Conservation (phyloP, 2,888 invertebrate genomes). For the Polyommatus icarus region DNA sequence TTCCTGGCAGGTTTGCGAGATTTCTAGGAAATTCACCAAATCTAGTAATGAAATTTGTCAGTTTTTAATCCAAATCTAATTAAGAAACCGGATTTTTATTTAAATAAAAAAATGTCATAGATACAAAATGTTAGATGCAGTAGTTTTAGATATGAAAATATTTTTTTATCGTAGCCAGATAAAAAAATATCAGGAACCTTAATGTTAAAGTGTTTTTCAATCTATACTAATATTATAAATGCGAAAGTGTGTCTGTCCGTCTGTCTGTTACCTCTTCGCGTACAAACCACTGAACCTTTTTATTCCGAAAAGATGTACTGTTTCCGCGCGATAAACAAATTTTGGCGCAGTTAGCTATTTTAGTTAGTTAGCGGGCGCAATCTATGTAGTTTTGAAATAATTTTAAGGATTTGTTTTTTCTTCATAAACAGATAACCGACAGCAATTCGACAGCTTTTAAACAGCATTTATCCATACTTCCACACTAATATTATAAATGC, state of each 20-base stretch:
- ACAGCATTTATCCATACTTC: too few species aligned
- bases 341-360: too few species aligned
- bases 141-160: neutral
- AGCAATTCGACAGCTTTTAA: neutral
- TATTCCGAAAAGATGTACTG: too few species aligned
- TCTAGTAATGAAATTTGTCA: neutral
- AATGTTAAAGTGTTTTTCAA: neutral
- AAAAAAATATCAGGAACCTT: neutral
- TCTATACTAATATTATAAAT: too few species aligned
- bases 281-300: too few species aligned
- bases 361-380: neutral
- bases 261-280: too few species aligned
- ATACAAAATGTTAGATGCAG: neutral
- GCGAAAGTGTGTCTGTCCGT: too few species aligned
- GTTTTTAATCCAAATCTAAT: slow-evolving; percentile 1
- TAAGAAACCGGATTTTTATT: neutral
- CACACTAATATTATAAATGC: too few species aligned
- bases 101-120: neutral
- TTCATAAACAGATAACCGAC: neutral
- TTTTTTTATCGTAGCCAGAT: neutral
- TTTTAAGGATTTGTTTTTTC: neutral
- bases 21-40: slow-evolving; percentile 3
- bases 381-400: too few species aligned
- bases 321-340: too few species aligned
- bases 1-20: neutral